Evolutionary conservation across 2,888 invertebrate species (phyloP), one percentile per base, ranked within the genome.

Genomic region (Ypsolopha scabrella): DNA sequence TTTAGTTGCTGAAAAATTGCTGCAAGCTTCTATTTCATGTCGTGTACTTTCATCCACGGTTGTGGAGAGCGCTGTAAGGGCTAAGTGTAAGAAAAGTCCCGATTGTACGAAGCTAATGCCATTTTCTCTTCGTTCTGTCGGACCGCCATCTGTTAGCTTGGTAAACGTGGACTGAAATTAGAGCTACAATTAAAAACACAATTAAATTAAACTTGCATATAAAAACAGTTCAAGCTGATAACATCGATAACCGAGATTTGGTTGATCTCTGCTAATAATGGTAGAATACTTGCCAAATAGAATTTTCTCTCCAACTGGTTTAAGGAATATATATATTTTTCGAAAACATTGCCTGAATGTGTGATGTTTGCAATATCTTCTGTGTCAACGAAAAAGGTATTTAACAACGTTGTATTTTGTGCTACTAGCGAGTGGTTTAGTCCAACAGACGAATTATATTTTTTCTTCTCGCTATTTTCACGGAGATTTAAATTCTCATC

Each of bases 41-140:
- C 62, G 69, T 1, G 75, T 71, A 1, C 62, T 60, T 41, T 68
- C 60, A 55, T 87, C 80, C 6, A 75, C 68, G 55, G 75, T 77
- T 7, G 69, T 65, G 11, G 80, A 73, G 1, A 87, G 53, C 8
- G 74, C 68, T 56, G 76, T 60, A 6, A 87, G 63, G 1, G 71
- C 58, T 53, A 86, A 56, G 41, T 75, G 67, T 41, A 87, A 61
- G 56, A 80, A 78, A 37, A 86, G 59, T 1, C 77, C 77, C 1
- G 86, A 82, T 52, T 81, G 75, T 0, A 76, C 73, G 57, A 83
- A 87, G 59, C 80, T 86, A 51, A 86, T 80, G 10, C 80, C 81
- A 55, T 80, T 86, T 53, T 73, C 75, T 43, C 62, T 62, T 0
- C 75, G 65, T 4, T 69, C 63, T n/a, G 45, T 46, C 7, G 75